A percentile compares a stretch with the other conserved stretches of the same genome.
Conservation (phyloP, 2,888 invertebrate genomes). For the Drepana falcataria region DNA sequence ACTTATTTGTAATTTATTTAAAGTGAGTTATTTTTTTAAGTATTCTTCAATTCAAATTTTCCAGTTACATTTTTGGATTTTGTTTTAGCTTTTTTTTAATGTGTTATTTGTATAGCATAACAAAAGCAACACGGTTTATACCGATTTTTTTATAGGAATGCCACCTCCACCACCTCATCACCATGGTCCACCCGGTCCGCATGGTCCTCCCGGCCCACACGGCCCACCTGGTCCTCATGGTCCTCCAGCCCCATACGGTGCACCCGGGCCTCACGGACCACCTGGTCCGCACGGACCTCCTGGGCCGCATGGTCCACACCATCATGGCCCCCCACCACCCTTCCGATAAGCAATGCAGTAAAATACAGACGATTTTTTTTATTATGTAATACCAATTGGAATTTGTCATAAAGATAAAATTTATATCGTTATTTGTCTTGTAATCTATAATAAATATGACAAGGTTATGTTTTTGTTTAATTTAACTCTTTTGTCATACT, state of each 20-base stretch:
- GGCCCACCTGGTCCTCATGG: constrained; percentile 2
- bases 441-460: too few species aligned
- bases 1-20: too few species aligned
- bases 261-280: constrained; percentile 9
- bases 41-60: neutral
- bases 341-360: neutral
- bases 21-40: constrained; percentile 1
- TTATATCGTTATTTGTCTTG: too few species aligned
- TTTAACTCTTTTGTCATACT: too few species aligned
- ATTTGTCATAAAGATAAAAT: too few species aligned
- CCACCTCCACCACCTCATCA: constrained; percentile 20
- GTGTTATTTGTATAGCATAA: neutral
- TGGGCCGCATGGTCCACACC: constrained; percentile 4
- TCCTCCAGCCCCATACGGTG: constrained; percentile 7
- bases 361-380: neutral
- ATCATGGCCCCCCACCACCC: neutral
- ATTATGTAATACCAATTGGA: neutral
- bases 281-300: constrained; percentile 10
- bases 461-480: too few species aligned
- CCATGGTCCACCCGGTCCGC: constrained; percentile 6
- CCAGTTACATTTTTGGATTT: too few species aligned
- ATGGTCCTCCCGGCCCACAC: constrained; percentile 5
- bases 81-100: too few species aligned
- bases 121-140: too few species aligned
- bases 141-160: constrained; percentile 26